Base-by-base conservation (phyloP, 2,797 vertebrate species). In the Sebastes miniatus region DNA sequence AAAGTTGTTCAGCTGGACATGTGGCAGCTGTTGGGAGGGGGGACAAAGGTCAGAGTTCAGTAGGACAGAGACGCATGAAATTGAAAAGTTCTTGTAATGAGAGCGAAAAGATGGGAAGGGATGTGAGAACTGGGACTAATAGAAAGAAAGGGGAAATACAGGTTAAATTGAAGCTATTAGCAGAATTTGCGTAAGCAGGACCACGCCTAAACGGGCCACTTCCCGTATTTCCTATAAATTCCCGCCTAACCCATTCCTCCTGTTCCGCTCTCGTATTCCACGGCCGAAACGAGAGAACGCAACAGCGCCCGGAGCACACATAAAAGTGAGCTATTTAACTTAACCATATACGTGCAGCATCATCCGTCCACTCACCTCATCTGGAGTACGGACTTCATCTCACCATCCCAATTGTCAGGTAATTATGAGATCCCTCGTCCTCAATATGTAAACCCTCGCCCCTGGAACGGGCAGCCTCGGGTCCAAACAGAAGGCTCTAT, bases 11-110 rank as follows among this genome's bases (percentile, higher is more conserved):
- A 34, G 32, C 32, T 34, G 32, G 32, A 34, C 32, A 34, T 34
- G 32, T 34, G 32, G 32, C 34, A 34, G 2, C 34, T 36, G 34
- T 36, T 36, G 66, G 79, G 81, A 54, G 56, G 76, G 54, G 69
- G 63, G 22, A 36, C 59, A 65, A 70, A 83, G 75, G 77, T 78
- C 72, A 85, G 65, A 80, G 83, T 64, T 89, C 73, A 86, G 39
- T 73, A 29, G 86, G 76, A 80, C 79, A 84, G 20, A 56, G 34
- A 83, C 13, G 75, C 63, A 78, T 54, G 31, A 76, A 9, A 59
- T 12, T 62, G 4, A 27, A 78, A 75, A 22, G 32, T 63, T 32
- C 59, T 29, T 39, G 36, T 39, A 39, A 39, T 39, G 36, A 39
- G 36, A 47, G 14, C 6, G 7, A 47, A 47, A 47, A 47, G 43